A percentile compares a stretch with the other conserved stretches of the same genome.
These are phyloP conservation scores for Ectobius pallidus DNA, from an alignment of 2,888 invertebrate species.

Conservation along the genomic window DNA sequence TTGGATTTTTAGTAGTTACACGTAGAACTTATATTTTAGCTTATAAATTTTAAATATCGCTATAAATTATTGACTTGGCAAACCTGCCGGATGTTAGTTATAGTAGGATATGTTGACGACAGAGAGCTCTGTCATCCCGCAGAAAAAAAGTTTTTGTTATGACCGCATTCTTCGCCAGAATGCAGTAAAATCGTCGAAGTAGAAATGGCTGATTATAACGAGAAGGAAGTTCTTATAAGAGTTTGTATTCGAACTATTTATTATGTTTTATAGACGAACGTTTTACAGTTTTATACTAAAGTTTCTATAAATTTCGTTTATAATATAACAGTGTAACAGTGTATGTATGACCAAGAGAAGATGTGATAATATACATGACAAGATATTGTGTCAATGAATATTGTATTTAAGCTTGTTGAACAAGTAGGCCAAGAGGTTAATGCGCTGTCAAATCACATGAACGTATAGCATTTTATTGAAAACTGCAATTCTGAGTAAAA, in stretches of 20 bases:
- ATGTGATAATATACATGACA: background rate
- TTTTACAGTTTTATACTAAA: background rate
- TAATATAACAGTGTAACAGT: background rate
- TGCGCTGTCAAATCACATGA: slow-evolving; percentile 15
- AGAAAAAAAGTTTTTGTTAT: no score
- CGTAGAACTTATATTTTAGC: no score
- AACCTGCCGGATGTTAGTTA: no score
- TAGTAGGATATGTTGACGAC: no score
- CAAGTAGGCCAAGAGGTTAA: slow-evolving; percentile 38
- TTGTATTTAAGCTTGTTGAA: background rate
- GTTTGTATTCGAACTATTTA: background rate
- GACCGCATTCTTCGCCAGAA: background rate
- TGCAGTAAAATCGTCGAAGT: background rate
- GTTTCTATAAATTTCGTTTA: background rate
- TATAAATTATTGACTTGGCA: no score
- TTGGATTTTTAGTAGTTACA: no score
- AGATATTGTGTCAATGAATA: background rate
- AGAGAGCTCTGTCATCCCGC: no score
- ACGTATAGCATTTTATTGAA: background rate
- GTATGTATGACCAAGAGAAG: background rate
- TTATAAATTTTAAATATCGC: no score
- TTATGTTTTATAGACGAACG: background rate
- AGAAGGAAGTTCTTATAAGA: background rate
- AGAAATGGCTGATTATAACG: background rate
- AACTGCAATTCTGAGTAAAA: no score